Percentiles rank a stretch among this genome's conserved stretches.
Conservation (phyloP, 1,140 invertebrate genomes). For the Acromyrmex heyeri region DNA sequence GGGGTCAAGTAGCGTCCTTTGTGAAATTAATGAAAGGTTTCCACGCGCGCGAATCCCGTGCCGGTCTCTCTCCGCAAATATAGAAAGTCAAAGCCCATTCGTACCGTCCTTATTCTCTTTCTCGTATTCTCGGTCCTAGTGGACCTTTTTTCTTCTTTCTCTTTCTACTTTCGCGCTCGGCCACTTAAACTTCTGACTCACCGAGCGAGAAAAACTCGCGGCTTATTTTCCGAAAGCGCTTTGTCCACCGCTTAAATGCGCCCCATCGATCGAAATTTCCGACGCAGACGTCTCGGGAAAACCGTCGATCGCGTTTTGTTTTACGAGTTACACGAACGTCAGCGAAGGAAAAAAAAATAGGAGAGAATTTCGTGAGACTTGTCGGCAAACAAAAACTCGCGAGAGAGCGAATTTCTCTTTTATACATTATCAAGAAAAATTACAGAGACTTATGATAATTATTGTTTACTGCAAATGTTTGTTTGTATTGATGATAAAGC, state of each 20-base stretch:
- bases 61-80: constrained; percentile 45
- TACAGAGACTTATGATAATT: constrained; percentile 8
- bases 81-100: constrained; percentile 61
- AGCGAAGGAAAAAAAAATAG: background rate
- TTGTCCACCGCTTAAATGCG: constrained; percentile 47
- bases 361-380: background rate
- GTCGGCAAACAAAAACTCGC: background rate
- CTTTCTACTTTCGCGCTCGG: constrained; percentile 15
- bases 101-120: constrained; percentile 38
- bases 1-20: constrained; percentile 70
- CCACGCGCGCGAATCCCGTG: constrained; percentile 37
- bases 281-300: constrained; percentile 23
- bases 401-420: background rate
- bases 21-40: constrained; percentile 76
- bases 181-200: constrained; percentile 55
- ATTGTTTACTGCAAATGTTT: background rate
- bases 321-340: constrained; percentile 15
- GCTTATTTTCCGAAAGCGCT: constrained; percentile 63
- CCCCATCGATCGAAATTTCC: constrained; percentile 49
- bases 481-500: background rate
- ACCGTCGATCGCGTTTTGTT: constrained; percentile 52
- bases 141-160: constrained; percentile 18
- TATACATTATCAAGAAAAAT: background rate
- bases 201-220: constrained; percentile 56
- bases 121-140: background rate